Percentiles rank a stretch among this genome's conserved stretches.
Evolutionary conservation across 2,113 vertebrate genomes (phyloP).

Genomic region (Struthidea cinerea): DNA sequence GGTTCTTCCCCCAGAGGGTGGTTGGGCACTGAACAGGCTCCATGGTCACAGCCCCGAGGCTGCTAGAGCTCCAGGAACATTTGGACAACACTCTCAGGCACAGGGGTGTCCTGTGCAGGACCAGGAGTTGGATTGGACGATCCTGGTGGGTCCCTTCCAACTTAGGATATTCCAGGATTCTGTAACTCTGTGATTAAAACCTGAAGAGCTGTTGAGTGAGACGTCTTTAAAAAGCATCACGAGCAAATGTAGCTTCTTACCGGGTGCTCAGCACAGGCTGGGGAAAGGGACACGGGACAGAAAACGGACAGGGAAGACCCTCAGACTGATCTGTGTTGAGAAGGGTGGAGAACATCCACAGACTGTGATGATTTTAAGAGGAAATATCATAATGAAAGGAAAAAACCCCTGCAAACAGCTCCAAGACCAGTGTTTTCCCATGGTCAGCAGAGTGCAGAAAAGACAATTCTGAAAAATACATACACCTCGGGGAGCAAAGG

Average conservation of each 20-base stretch:
- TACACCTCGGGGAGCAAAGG: not conserved
- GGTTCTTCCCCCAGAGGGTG: not conserved
- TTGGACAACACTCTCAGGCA: not conserved
- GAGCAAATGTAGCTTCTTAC: not conserved
- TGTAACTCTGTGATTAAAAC: not conserved
- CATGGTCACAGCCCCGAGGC: not conserved
- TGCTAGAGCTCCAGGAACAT: not conserved
- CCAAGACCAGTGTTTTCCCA: not conserved
- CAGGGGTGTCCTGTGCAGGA: not conserved
- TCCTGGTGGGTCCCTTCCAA: not conserved
- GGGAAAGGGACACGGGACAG: not conserved
- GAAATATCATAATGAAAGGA: not conserved
- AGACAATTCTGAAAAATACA: conserved; percentile 20
- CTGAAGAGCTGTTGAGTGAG: not conserved
- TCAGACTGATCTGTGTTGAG: not conserved
- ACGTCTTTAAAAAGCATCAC: not conserved
- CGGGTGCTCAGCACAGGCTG: not conserved
- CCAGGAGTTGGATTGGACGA: not conserved
- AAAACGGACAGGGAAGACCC: not conserved
- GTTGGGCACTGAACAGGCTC: not conserved
- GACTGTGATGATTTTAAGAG: not conserved
- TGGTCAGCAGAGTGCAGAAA: not conserved
- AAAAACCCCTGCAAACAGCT: not conserved
- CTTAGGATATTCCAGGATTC: not conserved
- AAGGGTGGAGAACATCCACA: not conserved